These are phyloP conservation scores for Suricata suricatta DNA, from an alignment of 2,113 vertebrate species.

Conservation along the genomic window DNA sequence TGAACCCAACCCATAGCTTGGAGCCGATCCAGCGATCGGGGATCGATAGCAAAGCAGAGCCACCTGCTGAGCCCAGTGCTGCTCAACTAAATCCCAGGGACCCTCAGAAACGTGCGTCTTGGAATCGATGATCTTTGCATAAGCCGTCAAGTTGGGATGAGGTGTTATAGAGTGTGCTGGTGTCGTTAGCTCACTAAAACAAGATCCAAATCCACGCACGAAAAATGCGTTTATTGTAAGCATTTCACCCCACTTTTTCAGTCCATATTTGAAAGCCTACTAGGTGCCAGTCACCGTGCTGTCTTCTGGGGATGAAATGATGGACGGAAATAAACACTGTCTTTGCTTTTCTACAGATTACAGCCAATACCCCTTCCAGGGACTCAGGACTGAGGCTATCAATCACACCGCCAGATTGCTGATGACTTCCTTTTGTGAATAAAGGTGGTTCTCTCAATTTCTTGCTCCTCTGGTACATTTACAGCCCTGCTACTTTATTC, in stretches of 20 bases:
- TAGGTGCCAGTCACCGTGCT: rapidly evolving
- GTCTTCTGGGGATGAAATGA: not conserved
- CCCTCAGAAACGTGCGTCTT: not conserved
- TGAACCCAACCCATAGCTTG: not conserved
- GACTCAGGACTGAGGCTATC: not conserved
- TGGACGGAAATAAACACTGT: not conserved
- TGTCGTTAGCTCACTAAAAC: not conserved
- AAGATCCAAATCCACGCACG: not conserved
- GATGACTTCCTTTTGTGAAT: not conserved
- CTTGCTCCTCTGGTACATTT: not conserved
- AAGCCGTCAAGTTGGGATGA: no score
- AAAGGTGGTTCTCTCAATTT: not conserved
- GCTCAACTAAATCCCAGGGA: no score
- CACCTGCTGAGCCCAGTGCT: not conserved
- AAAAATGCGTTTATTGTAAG: rapidly evolving
- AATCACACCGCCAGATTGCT: not conserved
- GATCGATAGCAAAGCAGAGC: not conserved
- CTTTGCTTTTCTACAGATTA: not conserved
- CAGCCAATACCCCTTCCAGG: rapidly evolving
- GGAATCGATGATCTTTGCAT: rapidly evolving
- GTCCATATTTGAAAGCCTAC: not conserved
- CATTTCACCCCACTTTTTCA: not conserved
- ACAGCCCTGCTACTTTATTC: not conserved
- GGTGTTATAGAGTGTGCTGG: rapidly evolving
- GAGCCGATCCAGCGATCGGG: not conserved